A percentile compares a stretch with the other conserved stretches of the same genome.
phyloP scores from a whole-genome alignment of 1,140 invertebrate genomes.

The Pseudomyrmex dendroicus region DNA sequence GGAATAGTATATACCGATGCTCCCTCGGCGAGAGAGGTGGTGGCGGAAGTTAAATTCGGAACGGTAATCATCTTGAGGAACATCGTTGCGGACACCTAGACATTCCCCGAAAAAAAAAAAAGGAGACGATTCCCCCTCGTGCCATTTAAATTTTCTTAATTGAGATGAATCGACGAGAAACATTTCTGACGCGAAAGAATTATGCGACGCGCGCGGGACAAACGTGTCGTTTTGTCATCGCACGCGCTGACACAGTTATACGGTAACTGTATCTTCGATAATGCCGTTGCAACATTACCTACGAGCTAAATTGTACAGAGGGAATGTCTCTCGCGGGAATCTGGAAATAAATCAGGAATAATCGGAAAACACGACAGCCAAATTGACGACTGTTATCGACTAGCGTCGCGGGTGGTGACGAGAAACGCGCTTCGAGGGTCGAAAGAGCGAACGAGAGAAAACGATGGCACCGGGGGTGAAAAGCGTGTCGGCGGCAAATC shows the following conservation, averaged over 20 bases:
- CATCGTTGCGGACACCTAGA: constrained; percentile 77
- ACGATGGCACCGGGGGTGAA: constrained; percentile 37
- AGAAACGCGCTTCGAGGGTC: constrained; percentile 32
- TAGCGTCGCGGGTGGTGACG: constrained; percentile 63
- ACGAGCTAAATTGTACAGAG: background rate
- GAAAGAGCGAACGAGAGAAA: constrained; percentile 61
- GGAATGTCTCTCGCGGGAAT: constrained; percentile 2
- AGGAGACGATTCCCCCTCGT: constrained; percentile 41
- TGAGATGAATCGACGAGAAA: constrained; percentile 79
- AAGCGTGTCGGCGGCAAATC: constrained; percentile 69
- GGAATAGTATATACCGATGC: constrained; percentile 32
- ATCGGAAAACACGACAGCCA: constrained; percentile 76
- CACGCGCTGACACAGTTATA: background rate
- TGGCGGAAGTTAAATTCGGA: constrained; percentile 68
- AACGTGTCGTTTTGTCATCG: background rate
- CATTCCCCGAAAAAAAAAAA: constrained; percentile 22
- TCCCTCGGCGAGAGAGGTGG: constrained; percentile 10
- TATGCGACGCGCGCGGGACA: constrained; percentile 9
- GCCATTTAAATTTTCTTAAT: constrained; percentile 81
- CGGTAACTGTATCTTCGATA: background rate
- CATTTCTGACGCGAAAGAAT: background rate
- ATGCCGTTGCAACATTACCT: background rate
- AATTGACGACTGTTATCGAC: constrained; percentile 80
- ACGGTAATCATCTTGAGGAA: constrained; percentile 84
- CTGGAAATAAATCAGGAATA: constrained; percentile 73